These are phyloP conservation scores for Polydrusus tereticollis DNA, from an alignment of 2,888 invertebrate species.

Conservation along the genomic window DNA sequence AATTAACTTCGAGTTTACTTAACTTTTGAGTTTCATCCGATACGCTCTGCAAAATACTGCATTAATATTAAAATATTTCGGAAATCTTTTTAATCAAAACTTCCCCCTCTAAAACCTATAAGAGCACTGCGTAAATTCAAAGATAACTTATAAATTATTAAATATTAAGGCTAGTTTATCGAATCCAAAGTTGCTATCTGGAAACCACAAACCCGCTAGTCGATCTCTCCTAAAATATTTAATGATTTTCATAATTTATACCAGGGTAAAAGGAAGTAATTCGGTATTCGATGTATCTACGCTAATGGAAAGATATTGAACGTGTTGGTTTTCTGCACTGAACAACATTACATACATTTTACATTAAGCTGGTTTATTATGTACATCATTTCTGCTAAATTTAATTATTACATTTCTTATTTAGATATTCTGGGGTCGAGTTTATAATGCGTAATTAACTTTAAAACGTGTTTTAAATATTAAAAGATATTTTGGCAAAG, in stretches of 20 bases:
- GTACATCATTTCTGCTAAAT: too few relatives aligned
- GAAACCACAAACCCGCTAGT: constrained; percentile 30
- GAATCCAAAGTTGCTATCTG: constrained; percentile 20
- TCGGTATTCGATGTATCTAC: constrained; percentile 32
- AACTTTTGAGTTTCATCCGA: neutral
- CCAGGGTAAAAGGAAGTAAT: constrained; percentile 31
- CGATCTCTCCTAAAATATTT: constrained; percentile 32
- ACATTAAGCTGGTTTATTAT: too few relatives aligned
- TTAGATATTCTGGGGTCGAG: too few relatives aligned
- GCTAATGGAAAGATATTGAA: constrained; percentile 5
- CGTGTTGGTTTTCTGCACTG: neutral
- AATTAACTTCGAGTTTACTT: too few relatives aligned
- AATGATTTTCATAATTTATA: constrained; percentile 39
- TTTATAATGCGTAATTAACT: too few relatives aligned
- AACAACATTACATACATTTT: too few relatives aligned
- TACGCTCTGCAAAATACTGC: neutral
- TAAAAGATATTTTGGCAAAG: too few relatives aligned
- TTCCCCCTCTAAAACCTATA: neutral
- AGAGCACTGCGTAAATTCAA: constrained; percentile 5
- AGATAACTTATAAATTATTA: constrained; percentile 33
- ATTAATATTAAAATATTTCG: neutral
- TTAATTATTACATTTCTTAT: too few relatives aligned
- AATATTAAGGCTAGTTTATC: constrained; percentile 28
- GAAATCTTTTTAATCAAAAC: constrained; percentile 11
- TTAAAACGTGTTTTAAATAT: too few relatives aligned